A percentile compares a stretch with the other conserved stretches of the same genome.
phyloP scores from a whole-genome alignment of 2,797 vertebrate species.

The Malurus leucopterus region DNA sequence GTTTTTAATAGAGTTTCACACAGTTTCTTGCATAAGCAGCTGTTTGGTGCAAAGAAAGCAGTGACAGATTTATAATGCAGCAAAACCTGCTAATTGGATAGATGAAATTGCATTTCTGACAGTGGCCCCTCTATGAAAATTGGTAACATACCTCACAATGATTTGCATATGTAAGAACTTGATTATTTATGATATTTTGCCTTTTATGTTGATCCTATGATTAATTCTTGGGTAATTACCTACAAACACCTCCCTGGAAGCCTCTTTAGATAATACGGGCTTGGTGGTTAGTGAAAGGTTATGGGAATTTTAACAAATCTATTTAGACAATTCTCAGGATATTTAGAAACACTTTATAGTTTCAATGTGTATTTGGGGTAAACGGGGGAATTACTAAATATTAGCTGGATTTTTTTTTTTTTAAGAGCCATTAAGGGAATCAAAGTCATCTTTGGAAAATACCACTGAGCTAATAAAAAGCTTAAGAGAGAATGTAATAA shows the following conservation, averaged over 20 bases:
- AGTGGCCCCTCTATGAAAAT: conserved; percentile 58
- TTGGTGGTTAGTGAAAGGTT: conserved; percentile 51
- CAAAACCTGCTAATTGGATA: conserved; percentile 69
- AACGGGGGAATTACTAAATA: conserved; percentile 1
- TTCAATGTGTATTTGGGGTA: neutral
- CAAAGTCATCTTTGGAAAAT: conserved; percentile 30
- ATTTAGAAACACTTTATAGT: conserved; percentile 24
- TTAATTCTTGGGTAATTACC: conserved; percentile 59
- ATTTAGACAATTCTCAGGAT: conserved; percentile 40
- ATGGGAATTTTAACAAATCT: conserved; percentile 35
- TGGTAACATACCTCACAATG: conserved; percentile 61
- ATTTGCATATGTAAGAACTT: conserved; percentile 39
- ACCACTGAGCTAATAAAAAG: conserved; percentile 7
- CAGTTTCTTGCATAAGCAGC: conserved; percentile 63
- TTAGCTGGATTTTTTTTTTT: neutral
- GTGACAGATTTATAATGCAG: conserved; percentile 68
- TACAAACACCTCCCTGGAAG: conserved; percentile 41
- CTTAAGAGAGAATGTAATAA: neutral
- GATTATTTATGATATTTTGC: conserved; percentile 33
- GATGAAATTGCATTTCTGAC: conserved; percentile 69
- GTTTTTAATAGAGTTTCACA: conserved; percentile 68
- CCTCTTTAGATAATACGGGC: conserved; percentile 43
- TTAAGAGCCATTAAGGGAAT: neutral
- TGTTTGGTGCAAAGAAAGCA: conserved; percentile 65
- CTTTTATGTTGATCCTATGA: conserved; percentile 48